phyloP scores from a whole-genome alignment of 2,888 invertebrate species.

The Sarcophaga subvicina region DNA sequence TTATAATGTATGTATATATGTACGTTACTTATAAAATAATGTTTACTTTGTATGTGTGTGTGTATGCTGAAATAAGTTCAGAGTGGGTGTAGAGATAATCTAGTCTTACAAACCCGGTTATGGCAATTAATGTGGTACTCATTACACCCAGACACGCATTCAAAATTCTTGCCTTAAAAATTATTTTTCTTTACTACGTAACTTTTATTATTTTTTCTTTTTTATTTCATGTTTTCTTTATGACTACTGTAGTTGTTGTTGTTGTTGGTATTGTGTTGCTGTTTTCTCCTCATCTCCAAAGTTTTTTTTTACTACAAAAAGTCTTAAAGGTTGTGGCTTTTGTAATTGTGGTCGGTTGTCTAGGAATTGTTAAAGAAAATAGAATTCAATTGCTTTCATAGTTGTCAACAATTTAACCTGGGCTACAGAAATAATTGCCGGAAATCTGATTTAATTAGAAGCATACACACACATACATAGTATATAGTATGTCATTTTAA shows the following conservation, averaged over 20 bases:
- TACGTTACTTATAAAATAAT: neutral
- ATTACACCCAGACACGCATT: slow-evolving; percentile 66
- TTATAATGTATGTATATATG: slow-evolving; percentile 7
- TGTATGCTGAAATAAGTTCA: neutral
- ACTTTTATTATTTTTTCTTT: slow-evolving; percentile 49
- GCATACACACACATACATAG: neutral
- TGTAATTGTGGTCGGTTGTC: neutral
- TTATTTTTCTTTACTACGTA: slow-evolving; percentile 22
- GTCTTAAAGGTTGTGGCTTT: slow-evolving; percentile 2
- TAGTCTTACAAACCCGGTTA: slow-evolving; percentile 64
- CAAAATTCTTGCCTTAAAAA: slow-evolving; percentile 7
- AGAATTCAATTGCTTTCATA: neutral
- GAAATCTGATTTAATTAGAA: neutral
- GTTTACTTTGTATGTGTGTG: neutral
- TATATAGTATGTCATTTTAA: neutral
- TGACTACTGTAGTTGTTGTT: neutral
- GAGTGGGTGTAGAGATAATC: slow-evolving; percentile 46
- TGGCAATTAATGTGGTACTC: slow-evolving; percentile 63
- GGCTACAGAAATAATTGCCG: neutral
- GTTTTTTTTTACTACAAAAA: slow-evolving; percentile 1
- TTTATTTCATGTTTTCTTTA: neutral
- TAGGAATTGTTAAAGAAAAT: neutral
- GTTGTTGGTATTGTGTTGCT: neutral
- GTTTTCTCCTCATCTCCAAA: neutral
- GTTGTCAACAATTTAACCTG: slow-evolving; percentile 6